Evolutionary conservation across 2,113 vertebrate species (phyloP).

Genomic region (Merops nubicus): DNA sequence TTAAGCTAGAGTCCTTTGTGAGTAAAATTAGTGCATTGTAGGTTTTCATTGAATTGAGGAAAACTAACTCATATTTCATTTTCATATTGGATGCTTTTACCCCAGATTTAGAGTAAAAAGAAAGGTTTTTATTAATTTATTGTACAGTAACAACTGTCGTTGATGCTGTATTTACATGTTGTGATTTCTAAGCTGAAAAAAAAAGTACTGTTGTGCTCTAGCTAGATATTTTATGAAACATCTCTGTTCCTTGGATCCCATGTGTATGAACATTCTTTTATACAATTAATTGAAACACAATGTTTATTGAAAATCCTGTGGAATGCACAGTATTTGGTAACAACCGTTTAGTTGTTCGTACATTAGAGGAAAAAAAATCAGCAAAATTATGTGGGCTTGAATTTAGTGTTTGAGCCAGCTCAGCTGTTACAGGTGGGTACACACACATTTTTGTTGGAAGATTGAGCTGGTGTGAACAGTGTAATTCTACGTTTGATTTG

Average conservation of each 20-base stretch:
- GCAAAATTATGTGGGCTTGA: not conserved
- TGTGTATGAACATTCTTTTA: not conserved
- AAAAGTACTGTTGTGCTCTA: not conserved
- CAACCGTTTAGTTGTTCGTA: not conserved
- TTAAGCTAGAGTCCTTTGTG: not conserved
- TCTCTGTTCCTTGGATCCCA: fast-evolving
- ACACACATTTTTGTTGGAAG: not conserved
- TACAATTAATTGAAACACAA: not conserved
- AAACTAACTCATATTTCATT: not conserved
- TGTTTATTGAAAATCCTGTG: not conserved
- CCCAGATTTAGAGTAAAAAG: not conserved
- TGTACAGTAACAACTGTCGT: not conserved
- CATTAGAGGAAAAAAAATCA: not conserved
- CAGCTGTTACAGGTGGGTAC: not conserved
- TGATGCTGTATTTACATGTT: not conserved
- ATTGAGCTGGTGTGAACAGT: not conserved
- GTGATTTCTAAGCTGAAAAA: not conserved
- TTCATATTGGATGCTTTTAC: not conserved
- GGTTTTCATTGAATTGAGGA: not conserved
- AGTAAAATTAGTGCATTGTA: not conserved
- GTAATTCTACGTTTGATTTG: not conserved
- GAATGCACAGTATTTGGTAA: not conserved
- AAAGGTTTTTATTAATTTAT: not conserved
- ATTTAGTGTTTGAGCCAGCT: not conserved
- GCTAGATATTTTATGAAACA: not conserved